Evolutionary conservation across 1,140 invertebrate species (phyloP).

Genomic region (Planococcus citri): DNA sequence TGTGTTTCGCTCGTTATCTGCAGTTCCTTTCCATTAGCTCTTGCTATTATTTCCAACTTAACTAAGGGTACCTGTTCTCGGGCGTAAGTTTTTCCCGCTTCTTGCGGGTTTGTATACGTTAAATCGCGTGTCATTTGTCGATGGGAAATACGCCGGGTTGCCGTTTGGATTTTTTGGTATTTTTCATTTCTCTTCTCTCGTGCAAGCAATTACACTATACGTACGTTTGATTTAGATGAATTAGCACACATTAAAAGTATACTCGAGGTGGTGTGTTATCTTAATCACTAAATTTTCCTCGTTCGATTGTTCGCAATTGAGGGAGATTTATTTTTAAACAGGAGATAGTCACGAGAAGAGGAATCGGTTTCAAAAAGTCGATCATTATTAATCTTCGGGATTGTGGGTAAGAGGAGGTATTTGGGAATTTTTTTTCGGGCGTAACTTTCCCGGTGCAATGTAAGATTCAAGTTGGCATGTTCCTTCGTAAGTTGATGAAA

Average conservation of each 20-base stretch:
- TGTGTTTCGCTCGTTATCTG: slow-evolving; percentile 16
- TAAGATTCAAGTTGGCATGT: too few relatives aligned
- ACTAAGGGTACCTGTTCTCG: not conserved
- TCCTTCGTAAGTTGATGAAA: too few relatives aligned
- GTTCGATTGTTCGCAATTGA: not conserved
- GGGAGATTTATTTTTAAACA: not conserved
- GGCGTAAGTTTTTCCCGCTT: not conserved
- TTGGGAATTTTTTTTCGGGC: too few relatives aligned
- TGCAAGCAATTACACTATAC: not conserved
- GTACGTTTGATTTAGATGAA: not conserved
- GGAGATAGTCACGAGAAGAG: not conserved
- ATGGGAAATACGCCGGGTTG: slow-evolving; percentile 16
- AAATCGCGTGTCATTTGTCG: slow-evolving; percentile 20
- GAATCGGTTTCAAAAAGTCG: too few relatives aligned
- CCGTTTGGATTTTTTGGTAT: not conserved
- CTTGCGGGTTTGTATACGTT: not conserved
- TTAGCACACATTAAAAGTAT: not conserved
- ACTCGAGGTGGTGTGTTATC: too few relatives aligned
- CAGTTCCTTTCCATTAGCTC: slow-evolving; percentile 16
- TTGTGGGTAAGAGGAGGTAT: too few relatives aligned
- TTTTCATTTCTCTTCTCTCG: slow-evolving; percentile 10
- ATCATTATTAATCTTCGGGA: too few relatives aligned
- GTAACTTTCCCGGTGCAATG: too few relatives aligned
- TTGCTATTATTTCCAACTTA: slow-evolving; percentile 16
- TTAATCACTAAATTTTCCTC: not conserved